Conservation (phyloP, 2,888 invertebrate species). For the Callyntrura guangdongensis region DNA sequence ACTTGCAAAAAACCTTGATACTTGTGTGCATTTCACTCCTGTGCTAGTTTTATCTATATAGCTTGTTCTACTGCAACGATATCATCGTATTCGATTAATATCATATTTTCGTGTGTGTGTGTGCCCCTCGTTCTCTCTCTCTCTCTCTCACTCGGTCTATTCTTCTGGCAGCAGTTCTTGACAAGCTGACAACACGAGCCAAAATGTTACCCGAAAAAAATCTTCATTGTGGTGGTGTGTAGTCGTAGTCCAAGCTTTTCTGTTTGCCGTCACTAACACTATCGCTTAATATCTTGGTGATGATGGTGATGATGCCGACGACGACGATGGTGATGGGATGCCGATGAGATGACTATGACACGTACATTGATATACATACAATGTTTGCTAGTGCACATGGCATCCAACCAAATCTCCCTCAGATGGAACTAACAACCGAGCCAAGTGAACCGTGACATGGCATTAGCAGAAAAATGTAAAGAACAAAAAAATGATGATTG, state of each 20-base stretch:
- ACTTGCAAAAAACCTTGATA: conserved; percentile 57
- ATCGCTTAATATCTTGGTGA: neutral
- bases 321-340: neutral
- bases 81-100: conserved; percentile 43
- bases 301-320: neutral
- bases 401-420: conserved; percentile 62
- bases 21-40: conserved; percentile 42
- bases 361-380: conserved; percentile 51
- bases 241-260: neutral
- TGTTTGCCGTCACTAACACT: neutral
- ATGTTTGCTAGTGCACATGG: conserved; percentile 62
- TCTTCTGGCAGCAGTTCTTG: conserved; percentile 50
- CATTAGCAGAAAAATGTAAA: neutral
- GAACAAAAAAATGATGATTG: conserved; percentile 36
- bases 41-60: conserved; percentile 29
- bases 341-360: conserved; percentile 29
- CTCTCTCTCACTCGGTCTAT: conserved; percentile 3
- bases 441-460: conserved; percentile 59
- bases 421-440: conserved; percentile 48
- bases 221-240: conserved; percentile 37
- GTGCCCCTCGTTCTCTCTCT: too few species aligned
- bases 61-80: neutral
- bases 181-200: conserved; percentile 70
- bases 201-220: conserved; percentile 57
- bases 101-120: conserved; percentile 61